Evolutionary conservation across 2,888 invertebrate species (phyloP), one percentile per base, ranked within the genome.

Genomic region (Caenorhabditis drosophilae): DNA sequence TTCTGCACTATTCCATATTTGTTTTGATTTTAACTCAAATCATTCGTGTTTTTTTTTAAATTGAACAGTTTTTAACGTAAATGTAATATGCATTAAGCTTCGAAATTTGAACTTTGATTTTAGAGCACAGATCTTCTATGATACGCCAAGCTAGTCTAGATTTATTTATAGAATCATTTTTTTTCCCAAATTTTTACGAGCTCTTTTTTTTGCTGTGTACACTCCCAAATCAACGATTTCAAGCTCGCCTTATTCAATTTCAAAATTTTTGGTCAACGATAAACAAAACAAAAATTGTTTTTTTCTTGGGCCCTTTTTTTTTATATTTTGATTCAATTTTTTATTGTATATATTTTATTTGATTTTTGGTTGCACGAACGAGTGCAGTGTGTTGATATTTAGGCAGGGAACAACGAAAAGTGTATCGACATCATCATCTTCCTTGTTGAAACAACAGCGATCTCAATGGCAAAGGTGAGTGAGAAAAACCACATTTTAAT

Each of bases 381-480:
- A 54, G 57, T 62, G 66, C 69, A 58, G 66, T 62, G 67, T 49
- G 54, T 52, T 66, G 48, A 53, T 57, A 58, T 75, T 51, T 47
- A 75, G 75, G 70, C 75, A 75, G 60, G 75, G 75, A 36, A 62
- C 74, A 18, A 61, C 62, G 20, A 71, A 75, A 49, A 64, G 63
- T 57, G 59, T 62, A 38, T 67, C 67, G 11, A 62, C 68, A 22
- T 64, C 72, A 20, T 68, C 62, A 25, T 64, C 62, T 15, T 72
- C 69, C 11, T 58, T 63, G 48, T 47, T 68, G 57, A 71, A 71
- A 48, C 60, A 62, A 40, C 75, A 68, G 44, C 67, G 78, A 45
- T 73, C 75, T 22, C 79, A 79, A 58, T 79, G 79, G 79, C 78
- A 79, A 59, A 72, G 79, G 79, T 79, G 55, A 58, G 67, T 58